These are phyloP conservation scores for Noctua pronuba DNA, from an alignment of 2,888 invertebrate species.

Conservation along the genomic window DNA sequence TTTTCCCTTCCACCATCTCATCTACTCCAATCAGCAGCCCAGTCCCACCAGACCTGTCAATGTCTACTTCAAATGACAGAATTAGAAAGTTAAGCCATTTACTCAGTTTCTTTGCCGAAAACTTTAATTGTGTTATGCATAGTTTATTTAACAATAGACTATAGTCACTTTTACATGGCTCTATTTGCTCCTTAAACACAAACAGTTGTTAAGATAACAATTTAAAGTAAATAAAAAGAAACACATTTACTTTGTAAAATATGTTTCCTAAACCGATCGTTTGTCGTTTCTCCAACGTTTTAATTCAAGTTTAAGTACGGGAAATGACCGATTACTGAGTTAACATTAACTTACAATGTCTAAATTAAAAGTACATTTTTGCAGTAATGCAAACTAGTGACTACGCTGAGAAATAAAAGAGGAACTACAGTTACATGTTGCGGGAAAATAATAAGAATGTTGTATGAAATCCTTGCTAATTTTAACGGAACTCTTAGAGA, in stretches of 20 bases:
- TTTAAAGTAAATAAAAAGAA: conserved; percentile 5
- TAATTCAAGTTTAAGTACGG: conserved; percentile 61
- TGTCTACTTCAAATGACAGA: not conserved
- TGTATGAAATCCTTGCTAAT: not conserved
- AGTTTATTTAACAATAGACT: not conserved
- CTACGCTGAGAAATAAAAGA: conserved; percentile 22
- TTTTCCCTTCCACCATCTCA: not conserved
- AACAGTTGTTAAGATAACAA: conserved; percentile 20
- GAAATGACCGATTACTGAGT: conserved; percentile 63
- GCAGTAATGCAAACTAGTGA: conserved; percentile 19
- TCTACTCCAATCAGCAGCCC: not conserved
- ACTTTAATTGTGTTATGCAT: not conserved
- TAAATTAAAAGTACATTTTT: conserved; percentile 38
- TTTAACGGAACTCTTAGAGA: no score
- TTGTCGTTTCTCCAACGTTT: conserved; percentile 48
- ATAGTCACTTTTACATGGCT: not conserved
- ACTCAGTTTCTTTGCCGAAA: not conserved
- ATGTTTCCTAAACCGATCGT: conserved; percentile 50
- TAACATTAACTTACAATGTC: conserved; percentile 55
- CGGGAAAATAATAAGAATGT: not conserved
- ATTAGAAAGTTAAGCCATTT: not conserved
- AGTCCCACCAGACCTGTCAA: not conserved
- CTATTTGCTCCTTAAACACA: not conserved
- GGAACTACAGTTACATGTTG: not conserved
- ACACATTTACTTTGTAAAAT: conserved; percentile 48